Conservation (phyloP, 2,888 invertebrate genomes). For the Oligia fasciuncula region DNA sequence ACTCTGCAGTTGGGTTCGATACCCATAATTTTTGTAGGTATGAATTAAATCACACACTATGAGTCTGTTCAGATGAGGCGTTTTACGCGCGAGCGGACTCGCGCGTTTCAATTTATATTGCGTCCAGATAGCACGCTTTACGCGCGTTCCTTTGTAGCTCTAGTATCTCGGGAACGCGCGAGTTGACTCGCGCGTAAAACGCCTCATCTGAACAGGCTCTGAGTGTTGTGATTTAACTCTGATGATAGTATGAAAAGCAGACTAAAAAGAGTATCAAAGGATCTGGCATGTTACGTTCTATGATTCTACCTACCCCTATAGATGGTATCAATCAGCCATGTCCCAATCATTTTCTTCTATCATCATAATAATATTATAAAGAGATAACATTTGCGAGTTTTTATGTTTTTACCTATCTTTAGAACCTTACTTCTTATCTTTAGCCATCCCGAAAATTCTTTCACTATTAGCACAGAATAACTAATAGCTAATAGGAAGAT, state of each 20-base stretch:
- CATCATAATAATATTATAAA: background rate
- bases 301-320: background rate
- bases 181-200: too few relatives aligned
- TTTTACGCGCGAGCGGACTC: too few relatives aligned
- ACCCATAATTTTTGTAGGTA: slow-evolving; percentile 11
- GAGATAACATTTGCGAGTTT: background rate
- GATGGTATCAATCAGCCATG: background rate
- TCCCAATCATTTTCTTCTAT: background rate
- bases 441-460: background rate
- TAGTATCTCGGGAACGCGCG: too few relatives aligned
- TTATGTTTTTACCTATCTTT: background rate
- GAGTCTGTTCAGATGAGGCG: too few relatives aligned
- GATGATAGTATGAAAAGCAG: too few relatives aligned
- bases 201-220: too few relatives aligned
- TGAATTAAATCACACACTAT: background rate
- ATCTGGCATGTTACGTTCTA: too few relatives aligned
- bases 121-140: too few relatives aligned
- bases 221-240: background rate
- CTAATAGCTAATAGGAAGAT: background rate
- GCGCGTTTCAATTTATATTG: too few relatives aligned
- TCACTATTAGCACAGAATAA: background rate
- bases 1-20: slow-evolving; percentile 7
- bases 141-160: too few relatives aligned
- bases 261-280: background rate
- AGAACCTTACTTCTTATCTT: too few relatives aligned